Percentiles rank a stretch among this genome's conserved stretches.
Evolutionary conservation across 2,113 vertebrate genomes (phyloP).

Genomic region (Leucoraja erinaceus): DNA sequence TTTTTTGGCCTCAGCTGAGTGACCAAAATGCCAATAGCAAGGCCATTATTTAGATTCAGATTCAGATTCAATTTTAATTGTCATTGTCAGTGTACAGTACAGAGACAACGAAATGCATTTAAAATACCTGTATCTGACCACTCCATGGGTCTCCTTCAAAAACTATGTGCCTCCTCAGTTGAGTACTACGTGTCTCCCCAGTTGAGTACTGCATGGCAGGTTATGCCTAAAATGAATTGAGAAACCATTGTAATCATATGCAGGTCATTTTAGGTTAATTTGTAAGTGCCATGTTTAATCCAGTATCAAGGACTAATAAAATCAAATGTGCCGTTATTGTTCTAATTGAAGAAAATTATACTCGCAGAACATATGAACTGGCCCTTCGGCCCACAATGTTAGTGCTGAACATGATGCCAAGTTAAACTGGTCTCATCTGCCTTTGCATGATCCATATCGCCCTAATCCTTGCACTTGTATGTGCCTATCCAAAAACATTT

Average conservation of each 20-base stretch:
- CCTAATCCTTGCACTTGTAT: too few species aligned
- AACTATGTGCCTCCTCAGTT: not conserved
- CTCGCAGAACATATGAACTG: too few species aligned
- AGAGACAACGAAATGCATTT: too few species aligned
- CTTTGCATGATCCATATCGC: too few species aligned
- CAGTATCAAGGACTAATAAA: not conserved
- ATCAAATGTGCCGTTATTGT: not conserved
- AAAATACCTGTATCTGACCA: constrained; percentile 5
- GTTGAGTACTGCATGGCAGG: not conserved
- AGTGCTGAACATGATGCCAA: too few species aligned
- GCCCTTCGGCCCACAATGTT: too few species aligned
- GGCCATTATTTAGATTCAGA: not conserved
- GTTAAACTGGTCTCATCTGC: too few species aligned
- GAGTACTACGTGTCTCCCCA: not conserved
- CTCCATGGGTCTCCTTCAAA: not conserved
- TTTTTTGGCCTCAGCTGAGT: not conserved
- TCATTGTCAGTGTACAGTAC: too few species aligned
- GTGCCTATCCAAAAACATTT: too few species aligned
- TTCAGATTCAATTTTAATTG: too few species aligned
- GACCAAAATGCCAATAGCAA: not conserved
- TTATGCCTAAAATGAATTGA: not conserved
- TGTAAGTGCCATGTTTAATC: not conserved
- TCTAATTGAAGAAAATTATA: not conserved
- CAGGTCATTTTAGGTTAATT: not conserved
- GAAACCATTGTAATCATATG: not conserved